Evolutionary conservation across 1,140 invertebrate genomes (phyloP).

Genomic region (Ostrea denselamellosa): DNA sequence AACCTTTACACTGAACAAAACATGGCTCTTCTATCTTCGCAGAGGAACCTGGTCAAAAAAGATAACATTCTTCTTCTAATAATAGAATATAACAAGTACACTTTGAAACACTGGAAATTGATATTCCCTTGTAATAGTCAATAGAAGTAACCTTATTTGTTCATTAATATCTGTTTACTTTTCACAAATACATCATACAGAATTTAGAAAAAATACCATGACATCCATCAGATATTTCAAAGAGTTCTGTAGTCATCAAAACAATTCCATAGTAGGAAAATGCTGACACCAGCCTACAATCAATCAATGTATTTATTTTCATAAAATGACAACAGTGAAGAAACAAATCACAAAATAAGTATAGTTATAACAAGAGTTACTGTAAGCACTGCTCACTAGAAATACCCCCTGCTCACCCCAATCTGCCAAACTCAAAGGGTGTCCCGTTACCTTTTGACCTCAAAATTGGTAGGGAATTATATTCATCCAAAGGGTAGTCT

Average conservation of each 20-base stretch:
- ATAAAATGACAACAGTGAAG: not conserved
- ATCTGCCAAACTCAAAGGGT: too few species aligned
- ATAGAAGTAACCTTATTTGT: not conserved
- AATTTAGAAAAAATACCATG: constrained; percentile 76
- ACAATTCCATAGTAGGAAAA: constrained; percentile 98
- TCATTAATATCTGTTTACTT: not conserved
- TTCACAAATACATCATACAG: not conserved
- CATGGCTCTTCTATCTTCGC: constrained; percentile 78
- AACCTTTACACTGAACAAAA: constrained; percentile 86
- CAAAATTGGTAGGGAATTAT: too few species aligned
- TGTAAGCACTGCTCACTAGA: too few species aligned
- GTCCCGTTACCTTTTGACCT: too few species aligned
- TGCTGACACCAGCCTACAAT: constrained; percentile 91
- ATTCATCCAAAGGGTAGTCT: too few species aligned
- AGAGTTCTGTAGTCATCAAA: constrained; percentile 95
- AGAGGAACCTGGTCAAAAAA: constrained; percentile 63
- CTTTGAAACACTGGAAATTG: too few species aligned
- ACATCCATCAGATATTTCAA: constrained; percentile 83
- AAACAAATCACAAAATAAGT: too few species aligned
- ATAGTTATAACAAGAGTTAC: too few species aligned
- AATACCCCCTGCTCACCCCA: too few species aligned
- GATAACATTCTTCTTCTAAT: not conserved
- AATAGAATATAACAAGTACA: too few species aligned
- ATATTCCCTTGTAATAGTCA: too few species aligned
- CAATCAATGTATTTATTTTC: constrained; percentile 16